These are phyloP conservation scores for Neotoma lepida DNA, from an alignment of 2,113 vertebrate species.

Conservation along the genomic window DNA sequence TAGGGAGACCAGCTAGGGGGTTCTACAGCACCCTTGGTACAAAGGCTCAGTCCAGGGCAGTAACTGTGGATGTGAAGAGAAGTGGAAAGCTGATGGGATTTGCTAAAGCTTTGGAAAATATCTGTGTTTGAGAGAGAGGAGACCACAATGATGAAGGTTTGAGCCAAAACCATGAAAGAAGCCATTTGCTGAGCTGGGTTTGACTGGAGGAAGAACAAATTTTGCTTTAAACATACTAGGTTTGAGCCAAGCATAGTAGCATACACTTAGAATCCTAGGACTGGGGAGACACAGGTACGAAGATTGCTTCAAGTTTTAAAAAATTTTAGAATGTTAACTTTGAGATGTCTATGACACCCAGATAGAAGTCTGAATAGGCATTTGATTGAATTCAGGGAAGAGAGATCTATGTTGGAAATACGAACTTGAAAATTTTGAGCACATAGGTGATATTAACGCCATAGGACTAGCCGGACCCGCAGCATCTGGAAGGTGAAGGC, in stretches of 20 bases:
- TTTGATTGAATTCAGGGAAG: background rate
- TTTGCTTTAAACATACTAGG: constrained; percentile 14
- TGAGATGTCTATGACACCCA: background rate
- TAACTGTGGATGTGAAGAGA: background rate
- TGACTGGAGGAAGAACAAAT: background rate
- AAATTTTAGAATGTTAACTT: background rate
- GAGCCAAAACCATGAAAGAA: background rate
- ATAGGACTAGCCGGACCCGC: background rate
- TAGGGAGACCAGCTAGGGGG: background rate
- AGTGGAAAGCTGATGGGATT: background rate
- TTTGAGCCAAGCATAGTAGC: background rate
- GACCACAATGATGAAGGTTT: background rate
- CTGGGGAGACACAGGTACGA: background rate
- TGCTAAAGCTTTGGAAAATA: background rate
- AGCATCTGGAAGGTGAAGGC: too few species aligned
- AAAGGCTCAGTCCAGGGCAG: background rate
- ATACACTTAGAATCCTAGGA: background rate
- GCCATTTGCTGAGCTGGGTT: background rate
- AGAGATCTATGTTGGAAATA: constrained; percentile 13
- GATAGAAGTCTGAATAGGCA: background rate
- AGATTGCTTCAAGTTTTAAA: background rate
- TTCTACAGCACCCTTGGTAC: background rate
- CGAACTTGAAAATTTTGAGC: constrained; percentile 5
- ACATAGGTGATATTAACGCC: background rate
- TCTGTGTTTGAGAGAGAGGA: background rate